Conservation (phyloP, 37 sponge, comb jelly and placozoan genomes). For the Chondrilla cf. caribensis region DNA sequence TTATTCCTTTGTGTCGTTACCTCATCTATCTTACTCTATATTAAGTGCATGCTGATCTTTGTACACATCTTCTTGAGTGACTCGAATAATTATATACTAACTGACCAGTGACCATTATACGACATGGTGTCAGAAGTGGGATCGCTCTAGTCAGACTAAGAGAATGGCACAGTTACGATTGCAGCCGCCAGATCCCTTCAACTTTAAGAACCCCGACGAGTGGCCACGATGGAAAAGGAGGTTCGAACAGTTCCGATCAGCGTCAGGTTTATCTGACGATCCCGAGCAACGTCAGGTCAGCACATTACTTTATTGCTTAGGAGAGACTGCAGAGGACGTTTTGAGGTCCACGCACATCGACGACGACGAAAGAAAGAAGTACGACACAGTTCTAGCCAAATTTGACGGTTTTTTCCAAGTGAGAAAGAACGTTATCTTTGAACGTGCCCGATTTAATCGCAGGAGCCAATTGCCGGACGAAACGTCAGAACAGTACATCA, state of each 20-base stretch:
- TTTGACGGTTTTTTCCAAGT: not conserved
- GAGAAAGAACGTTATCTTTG: not conserved
- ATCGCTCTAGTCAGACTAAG: not conserved
- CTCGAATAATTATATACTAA: too few species aligned
- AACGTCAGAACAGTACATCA: not conserved
- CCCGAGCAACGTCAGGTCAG: not conserved
- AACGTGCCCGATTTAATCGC: not conserved
- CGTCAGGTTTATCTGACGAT: not conserved
- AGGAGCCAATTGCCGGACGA: not conserved
- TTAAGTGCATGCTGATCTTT: too few species aligned
- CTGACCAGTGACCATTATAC: too few species aligned
- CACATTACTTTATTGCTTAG: not conserved
- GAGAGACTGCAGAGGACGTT: not conserved
- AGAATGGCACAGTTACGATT: not conserved
- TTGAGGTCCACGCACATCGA: not conserved
- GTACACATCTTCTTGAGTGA: too few species aligned
- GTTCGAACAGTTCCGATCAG: not conserved
- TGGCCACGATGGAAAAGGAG: not conserved
- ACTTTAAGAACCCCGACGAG: not conserved
- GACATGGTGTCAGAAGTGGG: not conserved
- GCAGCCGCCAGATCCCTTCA: not conserved
- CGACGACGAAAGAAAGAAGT: not conserved
- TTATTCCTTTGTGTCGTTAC: too few species aligned
- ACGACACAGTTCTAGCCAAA: not conserved
- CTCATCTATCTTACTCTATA: too few species aligned